These are phyloP conservation scores for Streblospio benedicti DNA, from an alignment of 1,140 invertebrate species.

Conservation along the genomic window DNA sequence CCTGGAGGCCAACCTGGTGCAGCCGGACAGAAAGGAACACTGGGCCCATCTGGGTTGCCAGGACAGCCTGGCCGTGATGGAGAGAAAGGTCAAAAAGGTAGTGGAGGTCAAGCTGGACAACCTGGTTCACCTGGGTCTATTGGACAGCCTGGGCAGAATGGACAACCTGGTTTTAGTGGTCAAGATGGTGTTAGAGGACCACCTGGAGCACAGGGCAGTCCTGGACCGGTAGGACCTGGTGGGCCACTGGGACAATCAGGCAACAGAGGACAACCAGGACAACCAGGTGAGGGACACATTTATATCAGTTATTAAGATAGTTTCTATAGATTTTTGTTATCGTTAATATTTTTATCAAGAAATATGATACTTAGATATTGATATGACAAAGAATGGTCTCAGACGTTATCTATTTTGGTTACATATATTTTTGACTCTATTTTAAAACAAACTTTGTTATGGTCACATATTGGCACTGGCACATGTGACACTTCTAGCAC, in stretches of 20 bases:
- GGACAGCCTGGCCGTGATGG: not conserved
- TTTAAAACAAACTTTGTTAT: too few relatives aligned
- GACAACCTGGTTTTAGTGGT: not conserved
- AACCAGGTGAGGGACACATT: too few relatives aligned
- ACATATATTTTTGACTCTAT: too few relatives aligned
- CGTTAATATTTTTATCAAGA: too few relatives aligned
- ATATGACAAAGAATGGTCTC: too few relatives aligned
- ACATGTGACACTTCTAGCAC: too few relatives aligned
- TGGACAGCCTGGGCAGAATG: not conserved
- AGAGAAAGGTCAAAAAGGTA: conserved; percentile 1
- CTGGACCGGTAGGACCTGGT: conserved; percentile 8
- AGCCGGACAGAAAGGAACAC: not conserved
- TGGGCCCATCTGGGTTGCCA: conserved; percentile 1
- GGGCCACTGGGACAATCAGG: conserved; percentile 1
- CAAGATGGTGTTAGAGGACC: not conserved
- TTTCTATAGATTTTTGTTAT: too few relatives aligned
- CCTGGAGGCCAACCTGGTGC: not conserved
- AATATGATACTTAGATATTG: too few relatives aligned
- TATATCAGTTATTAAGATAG: too few relatives aligned
- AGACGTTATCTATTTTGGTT: too few relatives aligned
- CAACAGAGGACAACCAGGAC: conserved; percentile 3
- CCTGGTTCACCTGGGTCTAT: not conserved
- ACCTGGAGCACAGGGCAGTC: not conserved
- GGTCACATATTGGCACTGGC: too few relatives aligned
- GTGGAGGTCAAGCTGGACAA: not conserved